Evolutionary conservation across 2,888 invertebrate genomes (phyloP).

Genomic region (Melanotus villosus): DNA sequence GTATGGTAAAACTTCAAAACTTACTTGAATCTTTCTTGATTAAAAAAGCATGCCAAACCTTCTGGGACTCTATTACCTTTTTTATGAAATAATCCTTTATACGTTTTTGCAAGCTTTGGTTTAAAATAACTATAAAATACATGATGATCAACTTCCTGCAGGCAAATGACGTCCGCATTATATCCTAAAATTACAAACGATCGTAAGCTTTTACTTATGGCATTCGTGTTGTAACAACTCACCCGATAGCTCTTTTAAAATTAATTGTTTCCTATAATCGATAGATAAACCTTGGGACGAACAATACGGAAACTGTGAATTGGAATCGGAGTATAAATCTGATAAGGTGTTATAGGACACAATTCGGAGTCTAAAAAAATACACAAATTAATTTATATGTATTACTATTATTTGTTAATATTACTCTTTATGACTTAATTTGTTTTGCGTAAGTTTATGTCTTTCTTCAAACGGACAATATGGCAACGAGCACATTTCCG

Average conservation of each 20-base stretch:
- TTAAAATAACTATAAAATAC: constrained; percentile 79
- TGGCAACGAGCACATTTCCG: constrained; percentile 71
- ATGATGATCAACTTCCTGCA: constrained; percentile 93
- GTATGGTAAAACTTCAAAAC: constrained; percentile 44
- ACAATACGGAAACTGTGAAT: constrained; percentile 83
- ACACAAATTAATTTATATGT: not conserved
- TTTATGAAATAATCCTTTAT: constrained; percentile 76
- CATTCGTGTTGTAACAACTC: no score
- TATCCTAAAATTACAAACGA: constrained; percentile 73
- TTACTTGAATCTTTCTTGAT: constrained; percentile 78
- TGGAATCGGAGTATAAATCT: constrained; percentile 81
- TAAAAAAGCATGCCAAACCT: constrained; percentile 87
- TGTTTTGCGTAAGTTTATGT: constrained; percentile 74
- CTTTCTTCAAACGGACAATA: constrained; percentile 83
- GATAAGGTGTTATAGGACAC: constrained; percentile 91
- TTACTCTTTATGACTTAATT: not conserved
- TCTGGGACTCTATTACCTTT: constrained; percentile 85
- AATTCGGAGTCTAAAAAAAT: constrained; percentile 76
- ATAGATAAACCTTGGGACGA: constrained; percentile 82
- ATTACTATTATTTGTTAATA: not conserved
- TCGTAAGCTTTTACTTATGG: not conserved
- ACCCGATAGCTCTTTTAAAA: constrained; percentile 78
- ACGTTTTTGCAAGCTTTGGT: constrained; percentile 72
- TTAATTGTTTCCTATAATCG: constrained; percentile 87
- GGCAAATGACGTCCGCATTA: constrained; percentile 89